Conservation (phyloP, 2,888 invertebrate genomes). For the Leucoma salicis region DNA sequence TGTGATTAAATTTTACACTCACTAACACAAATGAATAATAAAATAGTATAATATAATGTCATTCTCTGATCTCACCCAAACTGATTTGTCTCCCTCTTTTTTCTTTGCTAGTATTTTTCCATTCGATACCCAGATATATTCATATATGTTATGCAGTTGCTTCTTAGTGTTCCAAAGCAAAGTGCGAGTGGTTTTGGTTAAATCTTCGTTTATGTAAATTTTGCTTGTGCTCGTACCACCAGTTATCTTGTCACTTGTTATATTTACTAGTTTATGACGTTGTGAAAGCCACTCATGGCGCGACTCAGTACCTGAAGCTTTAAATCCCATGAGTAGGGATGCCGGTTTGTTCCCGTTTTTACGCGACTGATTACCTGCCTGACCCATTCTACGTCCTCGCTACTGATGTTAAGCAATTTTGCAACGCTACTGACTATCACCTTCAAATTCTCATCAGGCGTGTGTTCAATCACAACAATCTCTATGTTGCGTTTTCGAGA, state of each 20-base stretch:
- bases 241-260: neutral
- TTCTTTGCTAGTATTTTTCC: conserved; percentile 5
- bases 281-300: conserved; percentile 2
- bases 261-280: neutral
- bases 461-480: neutral
- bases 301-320: conserved; percentile 1
- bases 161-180: conserved; percentile 7
- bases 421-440: neutral
- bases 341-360: conserved; percentile 1
- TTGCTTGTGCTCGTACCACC: neutral
- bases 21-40: no score
- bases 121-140: conserved; percentile 1
- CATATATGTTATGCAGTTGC: neutral
- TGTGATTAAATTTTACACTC: no score
- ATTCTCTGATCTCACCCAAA: conserved; percentile 4
- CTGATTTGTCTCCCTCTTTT: conserved; percentile 2
- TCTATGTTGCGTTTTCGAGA: no score
- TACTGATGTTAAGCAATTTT: neutral
- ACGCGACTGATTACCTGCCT: neutral
- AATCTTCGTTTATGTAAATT: conserved; percentile 7
- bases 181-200: conserved; percentile 3
- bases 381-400: conserved; percentile 2
- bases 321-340: no score
- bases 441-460: no score
- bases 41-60: neutral